Conservation (phyloP, 2,888 invertebrate genomes). For the Drosophila anomalata region DNA sequence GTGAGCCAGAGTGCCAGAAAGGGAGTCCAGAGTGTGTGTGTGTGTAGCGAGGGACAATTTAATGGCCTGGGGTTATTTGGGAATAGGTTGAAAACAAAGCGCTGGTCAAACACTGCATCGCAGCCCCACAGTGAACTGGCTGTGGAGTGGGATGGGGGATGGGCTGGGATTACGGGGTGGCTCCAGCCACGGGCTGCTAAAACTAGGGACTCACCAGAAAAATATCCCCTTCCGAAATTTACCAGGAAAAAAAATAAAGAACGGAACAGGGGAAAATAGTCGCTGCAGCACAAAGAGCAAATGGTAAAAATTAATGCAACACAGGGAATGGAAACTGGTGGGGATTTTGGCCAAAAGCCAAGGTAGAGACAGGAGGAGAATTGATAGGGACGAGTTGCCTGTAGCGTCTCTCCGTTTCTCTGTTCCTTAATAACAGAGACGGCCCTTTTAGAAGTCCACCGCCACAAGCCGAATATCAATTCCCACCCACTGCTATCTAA, state of each 20-base stretch:
- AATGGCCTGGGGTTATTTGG: slow-evolving; percentile 56
- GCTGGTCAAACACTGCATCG: slow-evolving; percentile 35
- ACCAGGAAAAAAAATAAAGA: slow-evolving; percentile 30
- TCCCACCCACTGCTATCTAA: background rate
- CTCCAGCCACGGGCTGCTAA: slow-evolving; percentile 7
- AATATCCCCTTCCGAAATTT: slow-evolving; percentile 23
- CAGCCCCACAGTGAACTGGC: slow-evolving; percentile 7
- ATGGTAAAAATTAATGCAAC: slow-evolving; percentile 57
- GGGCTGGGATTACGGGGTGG: slow-evolving; percentile 11
- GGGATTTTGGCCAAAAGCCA: slow-evolving; percentile 46
- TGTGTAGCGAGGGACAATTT: slow-evolving; percentile 48
- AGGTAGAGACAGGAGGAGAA: slow-evolving; percentile 24
- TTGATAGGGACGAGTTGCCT: slow-evolving; percentile 26
- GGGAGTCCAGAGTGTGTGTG: slow-evolving; percentile 10
- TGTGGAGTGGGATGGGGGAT: background rate
- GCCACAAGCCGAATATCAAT: background rate
- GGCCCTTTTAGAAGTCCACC: background rate
- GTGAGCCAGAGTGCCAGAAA: background rate
- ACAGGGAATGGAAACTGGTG: slow-evolving; percentile 29
- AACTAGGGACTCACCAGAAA: slow-evolving; percentile 31
- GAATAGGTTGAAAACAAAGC: slow-evolving; percentile 44
- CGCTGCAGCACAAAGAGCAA: slow-evolving; percentile 51
- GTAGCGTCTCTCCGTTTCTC: slow-evolving; percentile 15
- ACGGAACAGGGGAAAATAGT: slow-evolving; percentile 18
- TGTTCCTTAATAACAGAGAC: slow-evolving; percentile 10